Evolutionary conservation across 2,888 invertebrate species (phyloP).

Genomic region (Drosophila rellima): DNA sequence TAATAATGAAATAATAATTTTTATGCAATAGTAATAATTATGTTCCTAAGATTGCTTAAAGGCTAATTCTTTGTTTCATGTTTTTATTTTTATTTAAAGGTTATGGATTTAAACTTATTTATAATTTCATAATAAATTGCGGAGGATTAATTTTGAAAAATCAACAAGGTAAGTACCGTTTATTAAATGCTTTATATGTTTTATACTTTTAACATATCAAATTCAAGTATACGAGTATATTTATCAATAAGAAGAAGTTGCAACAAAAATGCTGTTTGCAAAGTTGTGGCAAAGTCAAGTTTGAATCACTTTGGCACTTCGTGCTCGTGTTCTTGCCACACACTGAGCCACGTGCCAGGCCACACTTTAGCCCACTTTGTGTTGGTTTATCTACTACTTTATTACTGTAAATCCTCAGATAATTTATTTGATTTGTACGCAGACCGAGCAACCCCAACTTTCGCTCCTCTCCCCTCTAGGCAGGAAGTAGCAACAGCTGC

Average conservation of each 20-base stretch:
- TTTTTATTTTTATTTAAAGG: no score
- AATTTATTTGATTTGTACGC: conserved; percentile 79
- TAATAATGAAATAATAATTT: no score
- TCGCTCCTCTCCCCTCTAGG: not conserved
- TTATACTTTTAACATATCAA: no score
- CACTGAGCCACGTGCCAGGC: conserved; percentile 50
- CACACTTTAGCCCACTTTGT: conserved; percentile 55
- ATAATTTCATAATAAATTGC: no score
- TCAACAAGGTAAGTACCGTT: no score
- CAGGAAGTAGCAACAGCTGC: conserved; percentile 72
- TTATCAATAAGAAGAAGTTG: not conserved
- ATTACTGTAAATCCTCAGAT: conserved; percentile 78
- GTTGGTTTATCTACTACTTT: conserved; percentile 79
- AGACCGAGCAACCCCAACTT: conserved; percentile 27
- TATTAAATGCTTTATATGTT: no score
- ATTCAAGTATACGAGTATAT: no score
- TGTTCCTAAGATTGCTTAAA: no score
- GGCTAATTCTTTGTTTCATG: no score
- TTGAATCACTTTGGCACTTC: conserved; percentile 33
- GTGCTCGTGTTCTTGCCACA: conserved; percentile 23
- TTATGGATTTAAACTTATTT: no score
- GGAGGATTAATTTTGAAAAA: no score
- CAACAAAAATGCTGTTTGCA: conserved; percentile 7
- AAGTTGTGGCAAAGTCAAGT: conserved; percentile 25
- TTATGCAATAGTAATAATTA: no score